Evolutionary conservation across 2,113 vertebrate genomes (phyloP), one percentile per base, ranked within the genome.

Genomic region (Melanerpes formicivorus): DNA sequence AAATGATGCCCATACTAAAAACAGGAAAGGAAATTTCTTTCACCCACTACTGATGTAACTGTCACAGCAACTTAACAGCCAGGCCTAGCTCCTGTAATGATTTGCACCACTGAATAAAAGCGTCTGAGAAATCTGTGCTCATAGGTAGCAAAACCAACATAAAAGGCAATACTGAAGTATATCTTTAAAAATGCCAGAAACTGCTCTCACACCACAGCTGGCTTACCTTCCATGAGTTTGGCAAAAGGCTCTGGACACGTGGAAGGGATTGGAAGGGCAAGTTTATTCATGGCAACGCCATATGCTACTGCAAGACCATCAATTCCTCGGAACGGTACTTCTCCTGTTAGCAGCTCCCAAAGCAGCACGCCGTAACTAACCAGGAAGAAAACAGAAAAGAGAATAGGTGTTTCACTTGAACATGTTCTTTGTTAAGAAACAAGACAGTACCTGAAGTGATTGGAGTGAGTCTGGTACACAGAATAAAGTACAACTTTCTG

Each of bases 251-350:
- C 98, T 14, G 99, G 99, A 85, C 99, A 99, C 0, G 99, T 99
- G n/a, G 98, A 99, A 79, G 99, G 99, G 87, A 99, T 98, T 48
- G 99, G 99, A 95, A 99, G 97, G n/a, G 99, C 98, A 46, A 99
- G 98, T 92, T 99, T 99, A 96, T 99, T 99, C 99, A 99, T 99
- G 18, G 99, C 99, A 84, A 99, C 99, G 34, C 99, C 99, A 0
- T 99, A 99, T 4, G 99, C 99, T 63, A 99, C 99, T 0, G 99
- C 99, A 29, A 99, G 98, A 34, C 98, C 98, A 92, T 99, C 99
- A 17, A 99, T 99, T 30, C 98, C 99, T 86, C 99, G 98, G 94
- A 99, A 99, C 1, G 99, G 99, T 62, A 99, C 99, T 91, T 99
- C 99, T 21, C 99, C 99, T 1, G 99, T 99, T 71, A 99, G 96